Percentiles rank a stretch among this genome's conserved stretches.
Conservation (phyloP, 2,888 invertebrate species). For the Orchestes rusci region DNA sequence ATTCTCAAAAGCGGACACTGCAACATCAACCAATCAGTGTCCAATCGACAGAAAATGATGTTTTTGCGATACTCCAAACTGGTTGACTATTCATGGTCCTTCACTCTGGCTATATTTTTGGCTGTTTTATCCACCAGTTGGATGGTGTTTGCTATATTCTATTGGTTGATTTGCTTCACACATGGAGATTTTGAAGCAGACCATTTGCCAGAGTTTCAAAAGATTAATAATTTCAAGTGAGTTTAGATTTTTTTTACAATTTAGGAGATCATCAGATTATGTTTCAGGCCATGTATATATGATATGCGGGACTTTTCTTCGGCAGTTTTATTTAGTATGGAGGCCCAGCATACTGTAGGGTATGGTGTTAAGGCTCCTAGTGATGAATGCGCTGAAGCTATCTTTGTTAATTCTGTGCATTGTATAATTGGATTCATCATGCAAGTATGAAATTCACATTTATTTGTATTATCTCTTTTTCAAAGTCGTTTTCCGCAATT, state of each 20-base stretch:
- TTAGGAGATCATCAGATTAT: background rate
- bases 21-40: slow-evolving; percentile 26
- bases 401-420: slow-evolving; percentile 87
- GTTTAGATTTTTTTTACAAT: too few relatives aligned
- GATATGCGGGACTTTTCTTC: slow-evolving; percentile 81
- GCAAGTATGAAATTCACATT: too few relatives aligned
- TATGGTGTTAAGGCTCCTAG: slow-evolving; percentile 77
- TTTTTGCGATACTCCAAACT: slow-evolving; percentile 28
- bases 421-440: slow-evolving; percentile 53
- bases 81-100: slow-evolving; percentile 31
- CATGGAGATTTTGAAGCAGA: slow-evolving; percentile 75
- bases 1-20: slow-evolving; percentile 31
- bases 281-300: slow-evolving; percentile 66
- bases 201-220: slow-evolving; percentile 45
- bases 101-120: slow-evolving; percentile 63
- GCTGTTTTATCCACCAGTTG: slow-evolving; percentile 80
- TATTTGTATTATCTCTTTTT: too few relatives aligned
- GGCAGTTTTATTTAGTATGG: slow-evolving; percentile 86
- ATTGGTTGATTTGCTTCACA: slow-evolving; percentile 79
- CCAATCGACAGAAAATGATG: slow-evolving; percentile 49
- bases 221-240: slow-evolving; percentile 47
- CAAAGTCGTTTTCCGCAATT: too few relatives aligned
- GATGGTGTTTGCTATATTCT: slow-evolving; percentile 76
- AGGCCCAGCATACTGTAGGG: slow-evolving; percentile 90
- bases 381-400: slow-evolving; percentile 83